Evolutionary conservation across 2,113 vertebrate species (phyloP).

Genomic region (Oceanodroma tethys): DNA sequence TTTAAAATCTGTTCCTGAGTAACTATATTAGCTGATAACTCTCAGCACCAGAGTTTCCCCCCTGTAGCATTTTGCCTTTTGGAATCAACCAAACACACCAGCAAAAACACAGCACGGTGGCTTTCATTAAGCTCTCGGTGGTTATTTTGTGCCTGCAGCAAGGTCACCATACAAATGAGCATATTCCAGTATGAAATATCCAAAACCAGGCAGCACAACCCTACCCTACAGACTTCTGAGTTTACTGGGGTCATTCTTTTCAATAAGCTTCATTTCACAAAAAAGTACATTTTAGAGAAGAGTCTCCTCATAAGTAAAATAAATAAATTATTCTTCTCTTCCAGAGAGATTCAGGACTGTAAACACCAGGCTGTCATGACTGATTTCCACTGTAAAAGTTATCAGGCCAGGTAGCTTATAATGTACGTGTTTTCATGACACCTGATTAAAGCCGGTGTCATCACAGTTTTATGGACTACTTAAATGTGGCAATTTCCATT

Average conservation of each 20-base stretch:
- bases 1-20: not conserved
- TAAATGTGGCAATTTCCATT: conserved; percentile 62
- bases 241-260: not conserved
- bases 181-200: not conserved
- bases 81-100: not conserved
- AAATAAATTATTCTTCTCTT: not conserved
- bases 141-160: not conserved
- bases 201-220: not conserved
- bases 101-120: not conserved
- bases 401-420: conserved; percentile 14
- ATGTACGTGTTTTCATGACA: conserved; percentile 19
- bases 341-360: not conserved
- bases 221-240: not conserved
- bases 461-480: conserved; percentile 58
- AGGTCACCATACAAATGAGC: not conserved
- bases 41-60: not conserved
- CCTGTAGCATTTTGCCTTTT: not conserved
- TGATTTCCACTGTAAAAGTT: not conserved
- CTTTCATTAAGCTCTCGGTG: not conserved
- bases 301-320: not conserved
- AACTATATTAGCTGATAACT: not conserved
- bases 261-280: not conserved
- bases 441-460: conserved; percentile 58
- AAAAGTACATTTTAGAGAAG: not conserved
- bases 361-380: not conserved